phyloP scores from a whole-genome alignment of 2,797 vertebrate species.

The Pangasius sanitwongsei region DNA sequence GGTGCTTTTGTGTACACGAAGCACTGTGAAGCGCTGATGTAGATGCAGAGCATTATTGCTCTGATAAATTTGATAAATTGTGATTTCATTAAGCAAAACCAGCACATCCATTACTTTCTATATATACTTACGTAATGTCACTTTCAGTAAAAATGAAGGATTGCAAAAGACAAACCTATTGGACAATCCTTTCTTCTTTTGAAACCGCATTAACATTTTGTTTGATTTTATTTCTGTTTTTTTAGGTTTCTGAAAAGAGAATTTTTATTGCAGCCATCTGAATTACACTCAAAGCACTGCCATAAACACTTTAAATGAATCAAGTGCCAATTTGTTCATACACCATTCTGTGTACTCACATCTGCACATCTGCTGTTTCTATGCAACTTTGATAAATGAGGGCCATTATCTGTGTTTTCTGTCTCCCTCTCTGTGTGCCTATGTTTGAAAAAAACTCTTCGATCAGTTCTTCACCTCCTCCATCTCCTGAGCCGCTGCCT shows the following conservation, averaged over 20 bases:
- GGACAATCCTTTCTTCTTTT: too few relatives aligned
- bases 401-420: background rate
- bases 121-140: background rate
- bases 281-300: background rate
- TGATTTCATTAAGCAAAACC: background rate
- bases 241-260: background rate
- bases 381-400: background rate
- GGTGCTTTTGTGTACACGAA: background rate
- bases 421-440: background rate
- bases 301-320: background rate
- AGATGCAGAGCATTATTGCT: background rate
- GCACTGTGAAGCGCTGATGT: background rate
- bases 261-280: background rate
- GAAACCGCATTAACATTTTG: background rate
- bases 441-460: constrained; percentile 3
- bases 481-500: constrained; percentile 64
- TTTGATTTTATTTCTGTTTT: background rate
- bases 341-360: background rate
- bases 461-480: constrained; percentile 63
- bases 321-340: background rate
- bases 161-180: background rate
- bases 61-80: background rate
- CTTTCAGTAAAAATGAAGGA: background rate
- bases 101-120: background rate
- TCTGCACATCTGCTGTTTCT: background rate